Evolutionary conservation across 1,140 invertebrate genomes (phyloP).

Genomic region (Aphelinus certus): DNA sequence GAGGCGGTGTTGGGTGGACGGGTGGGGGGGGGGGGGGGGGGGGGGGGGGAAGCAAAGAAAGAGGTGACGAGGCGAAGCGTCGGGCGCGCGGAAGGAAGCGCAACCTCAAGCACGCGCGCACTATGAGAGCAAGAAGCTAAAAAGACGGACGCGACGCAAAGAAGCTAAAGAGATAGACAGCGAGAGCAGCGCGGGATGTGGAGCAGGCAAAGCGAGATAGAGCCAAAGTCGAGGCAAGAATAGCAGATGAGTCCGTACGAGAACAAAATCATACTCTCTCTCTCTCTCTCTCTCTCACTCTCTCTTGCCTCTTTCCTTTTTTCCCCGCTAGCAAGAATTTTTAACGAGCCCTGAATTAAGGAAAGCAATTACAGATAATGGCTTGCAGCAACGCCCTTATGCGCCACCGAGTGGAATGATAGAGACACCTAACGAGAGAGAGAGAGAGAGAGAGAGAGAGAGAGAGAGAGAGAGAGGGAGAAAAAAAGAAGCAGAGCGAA

Average conservation of each 20-base stretch:
- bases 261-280: constrained; percentile 17
- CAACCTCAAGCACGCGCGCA: background rate
- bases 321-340: constrained; percentile 27
- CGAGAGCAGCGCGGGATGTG: background rate
- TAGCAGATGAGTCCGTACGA: constrained; percentile 9
- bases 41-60: background rate
- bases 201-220: background rate
- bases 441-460: constrained; percentile 19
- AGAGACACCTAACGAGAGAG: constrained; percentile 26
- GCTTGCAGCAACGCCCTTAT: constrained; percentile 19
- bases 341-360: constrained; percentile 43
- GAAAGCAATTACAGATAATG: constrained; percentile 50
- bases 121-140: background rate
- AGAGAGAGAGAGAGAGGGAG: background rate
- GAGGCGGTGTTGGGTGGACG: too few species aligned
- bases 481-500: constrained; percentile 24
- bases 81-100: background rate
- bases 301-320: background rate
- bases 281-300: constrained; percentile 13
- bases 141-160: background rate
- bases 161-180: constrained; percentile 20
- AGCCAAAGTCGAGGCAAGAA: constrained; percentile 6
- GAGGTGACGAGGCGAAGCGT: constrained; percentile 21
- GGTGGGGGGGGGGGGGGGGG: background rate
- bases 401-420: constrained; percentile 22